Conservation (phyloP, 1,140 invertebrate genomes). For the Caerostris extrusa region DNA sequence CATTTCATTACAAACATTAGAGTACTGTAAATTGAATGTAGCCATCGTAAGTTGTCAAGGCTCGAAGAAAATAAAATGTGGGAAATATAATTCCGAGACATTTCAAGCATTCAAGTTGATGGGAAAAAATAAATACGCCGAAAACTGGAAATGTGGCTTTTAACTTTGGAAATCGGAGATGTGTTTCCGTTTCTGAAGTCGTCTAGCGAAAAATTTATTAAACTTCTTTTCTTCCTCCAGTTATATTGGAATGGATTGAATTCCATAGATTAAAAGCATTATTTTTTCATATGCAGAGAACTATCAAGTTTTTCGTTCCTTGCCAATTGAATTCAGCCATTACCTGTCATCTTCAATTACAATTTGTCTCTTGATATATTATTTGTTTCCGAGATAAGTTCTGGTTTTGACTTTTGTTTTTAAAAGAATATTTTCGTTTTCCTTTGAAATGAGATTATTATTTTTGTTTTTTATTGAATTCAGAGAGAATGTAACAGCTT, state of each 20-base stretch:
- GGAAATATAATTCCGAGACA: constrained; percentile 29
- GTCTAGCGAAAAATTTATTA: constrained; percentile 42
- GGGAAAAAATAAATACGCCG: neutral
- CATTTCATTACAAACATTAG: constrained; percentile 11
- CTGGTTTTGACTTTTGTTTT: no score
- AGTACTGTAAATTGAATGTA: neutral
- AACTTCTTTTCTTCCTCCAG: constrained; percentile 42
- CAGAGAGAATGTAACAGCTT: no score
- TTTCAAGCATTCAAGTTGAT: neutral
- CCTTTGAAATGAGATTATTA: neutral
- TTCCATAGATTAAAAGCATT: constrained; percentile 47
- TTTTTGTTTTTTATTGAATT: neutral
- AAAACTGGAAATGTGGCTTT: constrained; percentile 61
- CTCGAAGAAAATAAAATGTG: neutral
- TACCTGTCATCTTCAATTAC: no score
- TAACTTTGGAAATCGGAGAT: constrained; percentile 61
- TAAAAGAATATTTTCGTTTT: no score
- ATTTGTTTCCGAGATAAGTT: no score
- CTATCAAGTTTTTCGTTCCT: constrained; percentile 34
- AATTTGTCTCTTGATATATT: no score
- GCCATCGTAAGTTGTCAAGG: neutral
- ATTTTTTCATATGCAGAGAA: constrained; percentile 14
- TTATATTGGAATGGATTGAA: constrained; percentile 60
- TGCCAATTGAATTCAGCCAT: no score
- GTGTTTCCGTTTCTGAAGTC: constrained; percentile 6